These are phyloP conservation scores for Drosophila quinaria DNA, from an alignment of 2,888 invertebrate genomes.

Conservation along the genomic window DNA sequence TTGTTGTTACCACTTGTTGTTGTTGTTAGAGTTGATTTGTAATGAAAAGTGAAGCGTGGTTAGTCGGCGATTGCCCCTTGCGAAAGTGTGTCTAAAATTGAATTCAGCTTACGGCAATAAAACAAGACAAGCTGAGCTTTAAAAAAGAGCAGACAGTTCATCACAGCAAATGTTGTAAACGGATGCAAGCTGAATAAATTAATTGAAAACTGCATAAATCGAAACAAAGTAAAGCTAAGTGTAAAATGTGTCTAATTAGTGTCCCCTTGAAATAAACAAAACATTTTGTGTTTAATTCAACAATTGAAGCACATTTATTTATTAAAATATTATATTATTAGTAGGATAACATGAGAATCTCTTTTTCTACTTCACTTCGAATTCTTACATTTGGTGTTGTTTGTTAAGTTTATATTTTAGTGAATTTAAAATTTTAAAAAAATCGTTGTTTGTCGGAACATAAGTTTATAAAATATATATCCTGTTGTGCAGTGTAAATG, in stretches of 20 bases:
- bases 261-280: background rate
- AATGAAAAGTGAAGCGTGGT: slow-evolving; percentile 74
- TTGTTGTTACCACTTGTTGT: slow-evolving; percentile 6
- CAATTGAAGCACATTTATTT: no score
- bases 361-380: no score
- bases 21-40: slow-evolving; percentile 38
- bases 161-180: background rate
- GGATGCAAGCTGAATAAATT: background rate
- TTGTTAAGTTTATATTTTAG: no score
- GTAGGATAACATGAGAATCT: no score
- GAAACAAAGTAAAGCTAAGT: background rate
- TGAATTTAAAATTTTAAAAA: no score
- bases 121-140: slow-evolving; percentile 10
- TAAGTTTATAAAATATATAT: no score
- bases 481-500: slow-evolving; percentile 16
- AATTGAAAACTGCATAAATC: slow-evolving; percentile 2
- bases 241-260: slow-evolving; percentile 4
- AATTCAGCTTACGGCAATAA: slow-evolving; percentile 20
- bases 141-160: slow-evolving; percentile 11
- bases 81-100: slow-evolving; percentile 72
- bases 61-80: slow-evolving; percentile 44
- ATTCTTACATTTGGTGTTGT: no score
- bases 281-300: no score
- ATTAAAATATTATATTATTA: no score
- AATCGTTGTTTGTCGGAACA: no score